Evolutionary conservation across 2,113 vertebrate genomes (phyloP).

Genomic region (Callipepla squamata): DNA sequence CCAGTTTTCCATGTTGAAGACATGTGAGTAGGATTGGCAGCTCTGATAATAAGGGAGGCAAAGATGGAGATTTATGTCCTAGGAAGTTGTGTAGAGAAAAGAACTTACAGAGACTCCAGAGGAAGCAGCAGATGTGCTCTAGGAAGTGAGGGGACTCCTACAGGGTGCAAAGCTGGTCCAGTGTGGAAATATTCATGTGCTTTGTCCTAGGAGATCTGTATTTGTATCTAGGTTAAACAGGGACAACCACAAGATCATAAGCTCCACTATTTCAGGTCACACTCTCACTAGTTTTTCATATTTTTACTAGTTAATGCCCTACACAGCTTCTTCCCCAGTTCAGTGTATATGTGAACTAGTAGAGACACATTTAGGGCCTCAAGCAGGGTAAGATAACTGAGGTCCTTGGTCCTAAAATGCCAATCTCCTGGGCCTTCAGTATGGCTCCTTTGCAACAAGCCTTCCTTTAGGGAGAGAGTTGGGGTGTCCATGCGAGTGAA

Average conservation of each 20-base stretch:
- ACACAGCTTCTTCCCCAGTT: neutral
- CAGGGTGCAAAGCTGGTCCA: neutral
- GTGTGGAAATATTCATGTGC: neutral
- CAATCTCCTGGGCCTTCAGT: neutral
- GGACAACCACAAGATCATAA: neutral
- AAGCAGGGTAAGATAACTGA: neutral
- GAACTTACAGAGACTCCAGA: neutral
- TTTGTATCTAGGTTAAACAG: neutral
- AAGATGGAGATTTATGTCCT: neutral
- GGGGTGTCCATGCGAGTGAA: fast-evolving
- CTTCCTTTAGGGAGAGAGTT: neutral
- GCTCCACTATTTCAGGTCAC: neutral
- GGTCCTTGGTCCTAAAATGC: neutral
- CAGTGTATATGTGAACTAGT: too few relatives aligned
- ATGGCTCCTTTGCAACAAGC: neutral
- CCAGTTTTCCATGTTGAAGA: neutral
- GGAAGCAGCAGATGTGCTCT: fast-evolving
- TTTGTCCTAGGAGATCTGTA: neutral
- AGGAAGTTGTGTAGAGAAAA: neutral
- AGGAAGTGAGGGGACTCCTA: neutral
- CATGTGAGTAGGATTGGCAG: neutral
- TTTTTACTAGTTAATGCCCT: neutral
- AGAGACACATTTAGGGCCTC: neutral
- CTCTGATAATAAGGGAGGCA: neutral
- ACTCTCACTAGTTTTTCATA: neutral